Evolutionary conservation across 2,797 vertebrate species (phyloP).

Genomic region (Sebastes itinus): DNA sequence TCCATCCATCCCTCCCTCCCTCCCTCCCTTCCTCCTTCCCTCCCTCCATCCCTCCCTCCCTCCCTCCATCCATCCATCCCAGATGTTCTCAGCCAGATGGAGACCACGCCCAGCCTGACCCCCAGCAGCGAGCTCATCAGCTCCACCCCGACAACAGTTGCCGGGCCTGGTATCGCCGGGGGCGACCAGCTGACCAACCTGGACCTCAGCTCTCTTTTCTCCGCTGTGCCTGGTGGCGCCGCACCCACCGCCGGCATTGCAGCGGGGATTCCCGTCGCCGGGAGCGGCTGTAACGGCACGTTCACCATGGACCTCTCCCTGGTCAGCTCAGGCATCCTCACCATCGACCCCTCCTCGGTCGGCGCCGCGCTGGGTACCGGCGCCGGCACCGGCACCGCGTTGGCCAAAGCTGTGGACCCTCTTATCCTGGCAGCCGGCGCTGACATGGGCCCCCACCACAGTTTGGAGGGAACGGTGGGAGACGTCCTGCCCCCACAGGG

Average conservation of each 20-base stretch:
- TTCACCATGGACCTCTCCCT: conserved; percentile 89
- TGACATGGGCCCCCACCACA: conserved; percentile 83
- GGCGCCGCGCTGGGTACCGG: conserved; percentile 82
- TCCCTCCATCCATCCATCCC: conserved; percentile 16
- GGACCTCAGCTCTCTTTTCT: conserved; percentile 94
- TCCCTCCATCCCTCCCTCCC: too few relatives aligned
- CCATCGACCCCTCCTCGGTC: conserved; percentile 90
- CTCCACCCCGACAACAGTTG: conserved; percentile 75
- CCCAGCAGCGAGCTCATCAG: conserved; percentile 93
- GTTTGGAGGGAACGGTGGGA: conserved; percentile 86
- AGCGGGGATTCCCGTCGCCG: conserved; percentile 62
- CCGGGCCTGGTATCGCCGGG: conserved; percentile 48
- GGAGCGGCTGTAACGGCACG: conserved; percentile 71
- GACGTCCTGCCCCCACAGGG: conserved; percentile 89
- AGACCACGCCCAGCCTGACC: conserved; percentile 88
- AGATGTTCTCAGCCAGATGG: conserved; percentile 92
- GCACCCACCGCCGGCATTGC: conserved; percentile 53
- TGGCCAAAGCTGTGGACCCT: conserved; percentile 88
- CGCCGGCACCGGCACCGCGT: conserved; percentile 49
- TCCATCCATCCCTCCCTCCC: too few relatives aligned
- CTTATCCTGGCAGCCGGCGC: conserved; percentile 87
- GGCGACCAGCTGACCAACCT: conserved; percentile 86
- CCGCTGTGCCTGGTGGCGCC: conserved; percentile 79
- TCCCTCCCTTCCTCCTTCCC: too few relatives aligned
- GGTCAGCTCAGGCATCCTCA: conserved; percentile 92